Percentiles rank a stretch among this genome's conserved stretches.
phyloP scores from a whole-genome alignment of 2,888 invertebrate genomes.

The Fragum fragum region DNA sequence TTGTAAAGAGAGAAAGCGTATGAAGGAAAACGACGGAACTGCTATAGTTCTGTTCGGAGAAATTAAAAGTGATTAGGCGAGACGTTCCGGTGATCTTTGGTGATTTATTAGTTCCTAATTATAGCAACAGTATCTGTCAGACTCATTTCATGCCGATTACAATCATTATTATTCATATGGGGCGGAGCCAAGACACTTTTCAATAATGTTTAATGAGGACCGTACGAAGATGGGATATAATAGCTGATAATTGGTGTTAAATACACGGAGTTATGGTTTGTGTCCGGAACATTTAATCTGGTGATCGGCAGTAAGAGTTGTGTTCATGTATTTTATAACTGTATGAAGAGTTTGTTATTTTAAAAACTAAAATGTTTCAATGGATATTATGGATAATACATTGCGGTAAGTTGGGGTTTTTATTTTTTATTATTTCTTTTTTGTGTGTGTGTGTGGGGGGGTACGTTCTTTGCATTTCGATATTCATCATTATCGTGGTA shows the following conservation, averaged over 20 bases:
- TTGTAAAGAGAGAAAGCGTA: neutral
- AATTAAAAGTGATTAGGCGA: conserved; percentile 28
- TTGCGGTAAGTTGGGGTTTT: too few species aligned
- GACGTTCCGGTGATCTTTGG: conserved; percentile 5
- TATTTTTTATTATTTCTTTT: too few species aligned
- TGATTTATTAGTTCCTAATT: conserved; percentile 27
- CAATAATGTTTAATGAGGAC: neutral
- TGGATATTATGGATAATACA: too few species aligned
- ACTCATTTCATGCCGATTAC: conserved; percentile 5
- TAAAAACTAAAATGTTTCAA: too few species aligned
- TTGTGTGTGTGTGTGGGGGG: too few species aligned
- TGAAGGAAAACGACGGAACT: neutral
- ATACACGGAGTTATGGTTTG: neutral
- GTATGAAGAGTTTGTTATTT: neutral
- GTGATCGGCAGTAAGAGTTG: neutral
- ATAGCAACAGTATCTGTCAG: conserved; percentile 16
- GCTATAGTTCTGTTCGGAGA: conserved; percentile 14
- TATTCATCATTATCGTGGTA: too few species aligned
- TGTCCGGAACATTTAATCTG: neutral
- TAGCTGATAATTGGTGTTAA: neutral
- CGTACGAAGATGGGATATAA: conserved; percentile 6
- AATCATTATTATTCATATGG: conserved; percentile 21
- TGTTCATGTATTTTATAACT: neutral
- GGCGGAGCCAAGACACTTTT: conserved; percentile 1
- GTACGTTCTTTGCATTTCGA: too few species aligned